phyloP scores from a whole-genome alignment of 1,140 invertebrate genomes.

The Tetramorium parvispinum region DNA sequence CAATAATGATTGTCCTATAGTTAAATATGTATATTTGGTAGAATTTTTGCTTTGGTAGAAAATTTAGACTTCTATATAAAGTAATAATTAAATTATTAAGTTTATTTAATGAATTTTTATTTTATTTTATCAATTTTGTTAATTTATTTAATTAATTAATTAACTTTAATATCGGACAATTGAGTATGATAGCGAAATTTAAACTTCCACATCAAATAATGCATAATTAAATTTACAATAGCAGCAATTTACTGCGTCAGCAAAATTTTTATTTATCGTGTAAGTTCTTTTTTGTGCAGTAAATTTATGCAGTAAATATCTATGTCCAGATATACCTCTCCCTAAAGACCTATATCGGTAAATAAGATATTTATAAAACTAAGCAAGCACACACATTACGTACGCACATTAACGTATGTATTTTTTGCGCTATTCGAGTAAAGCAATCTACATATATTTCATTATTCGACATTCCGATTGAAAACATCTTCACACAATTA shows the following conservation, averaged over 20 bases:
- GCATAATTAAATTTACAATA: not conserved
- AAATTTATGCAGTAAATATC: constrained; percentile 27
- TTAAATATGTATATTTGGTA: not conserved
- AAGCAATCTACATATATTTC: not conserved
- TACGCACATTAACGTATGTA: not conserved
- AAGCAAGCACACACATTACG: not conserved
- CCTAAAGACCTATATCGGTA: constrained; percentile 23
- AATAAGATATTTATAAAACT: constrained; percentile 36
- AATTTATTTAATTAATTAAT: not conserved
- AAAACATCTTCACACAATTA: constrained; percentile 29
- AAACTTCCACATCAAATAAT: not conserved
- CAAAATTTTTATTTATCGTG: not conserved
- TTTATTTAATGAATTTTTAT: not conserved
- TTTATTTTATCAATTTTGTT: not conserved
- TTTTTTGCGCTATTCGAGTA: not conserved
- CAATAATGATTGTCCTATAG: not conserved
- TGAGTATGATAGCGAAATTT: not conserved
- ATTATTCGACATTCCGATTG: constrained; percentile 26
- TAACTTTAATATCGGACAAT: not conserved
- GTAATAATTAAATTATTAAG: not conserved
- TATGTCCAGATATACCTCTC: not conserved
- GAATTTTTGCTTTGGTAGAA: not conserved
- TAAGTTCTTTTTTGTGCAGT: not conserved
- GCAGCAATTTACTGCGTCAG: not conserved
- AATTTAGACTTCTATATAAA: not conserved